Evolutionary conservation across 2,888 invertebrate genomes (phyloP), one percentile per base, ranked within the genome.

Genomic region (Dryadula phaetusa): DNA sequence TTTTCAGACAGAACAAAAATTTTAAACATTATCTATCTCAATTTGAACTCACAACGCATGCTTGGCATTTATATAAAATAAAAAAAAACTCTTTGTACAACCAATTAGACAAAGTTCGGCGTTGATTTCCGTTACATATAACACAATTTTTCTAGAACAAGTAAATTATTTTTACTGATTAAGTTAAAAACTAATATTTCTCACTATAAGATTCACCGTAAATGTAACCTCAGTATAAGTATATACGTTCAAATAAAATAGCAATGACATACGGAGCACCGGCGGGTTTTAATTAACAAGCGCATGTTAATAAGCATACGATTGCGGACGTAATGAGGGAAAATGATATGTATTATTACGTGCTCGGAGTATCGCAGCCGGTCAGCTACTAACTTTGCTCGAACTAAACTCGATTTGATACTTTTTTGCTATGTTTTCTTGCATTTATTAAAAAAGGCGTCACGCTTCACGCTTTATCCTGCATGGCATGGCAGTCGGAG

Each of bases 201-300:
- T 25, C n/a, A 49, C 14, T 6, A 28, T 28, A n/a, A 25, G 3
- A 25, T n/a, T 49, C 2, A n/a, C 22, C 12, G 2, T 40, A 56
- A 3, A 8, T 56, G 56, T 56, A 25, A 25, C n/a, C 40, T 7
- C 37, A 40, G 56, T 44, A 66, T 46, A 54, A 56, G 46, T n/a
- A 20, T 65, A 62, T 64, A 53, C 53, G 58, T 20, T 25, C 58
- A 18, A 66, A 73, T 70, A 66, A 73, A 70, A 73, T 66, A 12
- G 56, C 69, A 42, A 52, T 62, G 64, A 70, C 67, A 66, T 64
- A 67, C 40, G 62, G 64, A 52, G 53, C 52, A 40, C 49, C 47
- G 65, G 65, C 60, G 37, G 49, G 65, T 70, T 72, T 72, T 71
- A 72, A 72, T 72, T 71, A 71, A 64, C 56, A 71, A 66, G 72